Evolutionary conservation across 2,888 invertebrate species (phyloP), one percentile per base, ranked within the genome.

Genomic region (Hylaea fasciaria): DNA sequence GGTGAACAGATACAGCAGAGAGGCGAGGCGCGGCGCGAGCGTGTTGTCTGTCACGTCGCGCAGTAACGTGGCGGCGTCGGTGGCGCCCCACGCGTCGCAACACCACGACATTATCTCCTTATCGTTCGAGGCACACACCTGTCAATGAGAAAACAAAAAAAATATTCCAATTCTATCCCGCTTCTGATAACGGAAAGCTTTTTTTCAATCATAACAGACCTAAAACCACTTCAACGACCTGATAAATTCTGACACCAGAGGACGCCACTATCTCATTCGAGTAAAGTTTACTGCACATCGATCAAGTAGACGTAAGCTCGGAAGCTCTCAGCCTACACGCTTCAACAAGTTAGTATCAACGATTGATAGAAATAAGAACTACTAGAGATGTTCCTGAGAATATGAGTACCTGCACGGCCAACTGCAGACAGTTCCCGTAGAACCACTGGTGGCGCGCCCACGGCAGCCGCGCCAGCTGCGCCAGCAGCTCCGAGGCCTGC

Each of bases 401-500:
- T 22, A 22, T 22, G 3, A 3, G 22, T 16, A 87, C 89, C 85
- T 86, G 82, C 14, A 82, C 17, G 1, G 80, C 74, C 0, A 74
- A 53, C 5, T 77, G 76, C 10, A 87, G 48, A 41, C 76, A 73
- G 47, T 67, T 54, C 0, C 72, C 72, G 40, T 66, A 69, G 68
- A 83, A 77, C 91, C 90, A 91, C 72, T 84, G 84, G 57, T 78
- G 76, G 7, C 65, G 62, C 0, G 10, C 4, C 91, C 91, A 91
- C 41, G 88, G 87, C 64, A 89, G 70, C 11, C 53, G 53, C 0
- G 66, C 69, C 35, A 86, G 64, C 52, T 69, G 76, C 0, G 72
- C 72, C 32, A 86, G 74, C 45, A 87, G 57, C 1, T 78, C 76
- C 0, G 78, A 68, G 57, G 76, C 44, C 61, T 81, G 82, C 59